phyloP scores from a whole-genome alignment of 2,797 vertebrate species.

The Enteromius argenteus region DNA sequence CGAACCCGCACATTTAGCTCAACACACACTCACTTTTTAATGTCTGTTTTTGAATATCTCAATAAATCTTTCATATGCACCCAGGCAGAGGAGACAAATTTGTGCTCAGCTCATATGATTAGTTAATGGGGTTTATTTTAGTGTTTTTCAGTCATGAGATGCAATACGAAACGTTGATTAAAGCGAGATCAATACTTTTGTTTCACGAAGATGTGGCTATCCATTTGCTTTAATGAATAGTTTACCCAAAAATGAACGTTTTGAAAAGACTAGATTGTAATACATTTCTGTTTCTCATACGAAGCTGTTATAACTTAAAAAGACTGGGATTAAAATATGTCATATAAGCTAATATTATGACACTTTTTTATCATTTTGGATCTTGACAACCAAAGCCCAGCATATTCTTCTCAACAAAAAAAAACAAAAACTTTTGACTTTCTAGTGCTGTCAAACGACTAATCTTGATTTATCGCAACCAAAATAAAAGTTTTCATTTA shows the following conservation, averaged over 20 bases:
- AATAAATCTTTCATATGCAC: conserved; percentile 4
- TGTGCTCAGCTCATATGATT: not conserved
- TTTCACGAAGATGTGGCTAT: not conserved
- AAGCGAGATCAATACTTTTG: not conserved
- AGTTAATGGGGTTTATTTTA: conserved; percentile 16
- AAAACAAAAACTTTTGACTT: not conserved
- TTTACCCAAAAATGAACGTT: not conserved
- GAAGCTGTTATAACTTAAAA: not conserved
- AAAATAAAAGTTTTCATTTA: no score
- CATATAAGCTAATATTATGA: not conserved
- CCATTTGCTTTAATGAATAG: not conserved
- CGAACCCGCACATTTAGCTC: conserved; percentile 33
- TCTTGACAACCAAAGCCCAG: not conserved
- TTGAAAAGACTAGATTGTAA: no score
- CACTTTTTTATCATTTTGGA: not conserved
- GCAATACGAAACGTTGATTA: not conserved
- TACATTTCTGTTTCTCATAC: not conserved
- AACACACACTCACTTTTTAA: conserved; percentile 22
- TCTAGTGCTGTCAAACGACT: no score
- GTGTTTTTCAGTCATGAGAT: not conserved
- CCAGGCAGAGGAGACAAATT: not conserved
- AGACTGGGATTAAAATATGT: not conserved
- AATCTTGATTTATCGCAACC: no score
- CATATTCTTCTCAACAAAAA: not conserved
- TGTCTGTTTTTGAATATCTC: conserved; percentile 24